These are phyloP conservation scores for Drosophila stalkeri DNA, from an alignment of 2,888 invertebrate genomes.

Conservation along the genomic window DNA sequence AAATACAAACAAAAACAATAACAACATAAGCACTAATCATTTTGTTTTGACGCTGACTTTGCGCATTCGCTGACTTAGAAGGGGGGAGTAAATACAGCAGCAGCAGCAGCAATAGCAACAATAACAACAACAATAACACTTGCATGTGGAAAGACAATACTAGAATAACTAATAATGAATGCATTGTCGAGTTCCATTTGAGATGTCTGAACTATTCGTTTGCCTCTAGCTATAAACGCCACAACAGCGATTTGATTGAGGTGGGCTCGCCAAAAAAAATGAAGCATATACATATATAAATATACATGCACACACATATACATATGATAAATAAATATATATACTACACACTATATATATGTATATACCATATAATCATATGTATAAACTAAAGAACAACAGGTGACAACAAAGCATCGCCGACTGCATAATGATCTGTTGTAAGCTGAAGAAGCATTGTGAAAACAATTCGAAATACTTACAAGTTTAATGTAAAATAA, in stretches of 20 bases:
- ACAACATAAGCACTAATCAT: slow-evolving; percentile 55
- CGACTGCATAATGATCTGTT: slow-evolving; percentile 1
- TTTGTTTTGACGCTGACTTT: slow-evolving; percentile 59
- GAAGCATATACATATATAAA: not conserved
- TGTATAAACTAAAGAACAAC: slow-evolving; percentile 2
- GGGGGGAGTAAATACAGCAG: slow-evolving; percentile 9
- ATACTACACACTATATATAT: not conserved
- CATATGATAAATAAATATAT: not conserved
- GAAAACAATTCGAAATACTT: too few species aligned
- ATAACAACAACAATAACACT: not conserved
- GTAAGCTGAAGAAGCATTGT: not conserved
- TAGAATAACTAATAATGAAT: slow-evolving; percentile 63
- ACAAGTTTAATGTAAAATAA: too few species aligned
- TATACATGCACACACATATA: not conserved
- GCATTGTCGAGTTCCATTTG: slow-evolving; percentile 37
- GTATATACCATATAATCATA: not conserved
- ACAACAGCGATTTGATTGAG: slow-evolving; percentile 66
- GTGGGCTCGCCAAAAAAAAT: slow-evolving; percentile 53
- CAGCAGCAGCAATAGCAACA: not conserved
- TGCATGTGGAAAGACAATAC: slow-evolving; percentile 3
- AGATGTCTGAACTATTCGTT: slow-evolving; percentile 10
- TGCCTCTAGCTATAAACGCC: slow-evolving; percentile 25
- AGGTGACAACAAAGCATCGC: not conserved
- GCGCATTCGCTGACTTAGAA: slow-evolving; percentile 6
- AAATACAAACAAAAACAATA: slow-evolving; percentile 8